Conservation (phyloP, 1,140 invertebrate species). For the Zaprionus capensis region DNA sequence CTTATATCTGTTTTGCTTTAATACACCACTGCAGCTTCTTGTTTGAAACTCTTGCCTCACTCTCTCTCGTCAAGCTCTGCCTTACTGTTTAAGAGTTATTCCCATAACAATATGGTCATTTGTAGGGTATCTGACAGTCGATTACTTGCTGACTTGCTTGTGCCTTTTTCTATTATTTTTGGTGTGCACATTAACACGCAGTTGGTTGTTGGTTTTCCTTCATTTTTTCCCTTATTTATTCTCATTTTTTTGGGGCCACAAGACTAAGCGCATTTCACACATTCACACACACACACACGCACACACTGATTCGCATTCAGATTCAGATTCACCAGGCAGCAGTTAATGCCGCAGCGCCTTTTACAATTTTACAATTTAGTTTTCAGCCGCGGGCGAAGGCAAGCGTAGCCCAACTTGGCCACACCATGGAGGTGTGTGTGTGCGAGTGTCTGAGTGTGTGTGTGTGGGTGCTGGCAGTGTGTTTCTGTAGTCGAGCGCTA, state of each 20-base stretch:
- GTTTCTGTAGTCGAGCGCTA: constrained; percentile 51
- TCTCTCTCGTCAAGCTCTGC: too few relatives aligned
- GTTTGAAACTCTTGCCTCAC: too few relatives aligned
- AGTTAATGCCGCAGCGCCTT: constrained; percentile 19
- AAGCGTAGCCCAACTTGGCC: constrained; percentile 7
- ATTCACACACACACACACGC: constrained; percentile 30
- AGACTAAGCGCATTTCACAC: constrained; percentile 74
- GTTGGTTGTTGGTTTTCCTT: constrained; percentile 55
- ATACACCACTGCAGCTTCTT: too few relatives aligned
- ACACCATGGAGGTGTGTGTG: constrained; percentile 47
- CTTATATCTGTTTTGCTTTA: too few relatives aligned
- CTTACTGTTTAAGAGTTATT: too few relatives aligned
- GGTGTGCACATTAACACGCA: constrained; percentile 72
- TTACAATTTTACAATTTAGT: constrained; percentile 59
- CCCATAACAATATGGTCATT: too few relatives aligned
- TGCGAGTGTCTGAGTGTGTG: constrained; percentile 35
- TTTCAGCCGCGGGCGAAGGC: constrained; percentile 46
- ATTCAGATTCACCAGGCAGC: constrained; percentile 3
- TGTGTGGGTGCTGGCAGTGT: constrained; percentile 16
- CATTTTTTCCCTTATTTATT: constrained; percentile 17
- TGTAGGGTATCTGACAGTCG: constrained; percentile 1
- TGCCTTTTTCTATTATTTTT: constrained; percentile 10
- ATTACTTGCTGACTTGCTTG: neutral
- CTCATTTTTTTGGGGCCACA: constrained; percentile 37
- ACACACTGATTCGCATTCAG: neutral